phyloP scores from a whole-genome alignment of 2,797 vertebrate species.

The Phrynocephalus guinanensis region DNA sequence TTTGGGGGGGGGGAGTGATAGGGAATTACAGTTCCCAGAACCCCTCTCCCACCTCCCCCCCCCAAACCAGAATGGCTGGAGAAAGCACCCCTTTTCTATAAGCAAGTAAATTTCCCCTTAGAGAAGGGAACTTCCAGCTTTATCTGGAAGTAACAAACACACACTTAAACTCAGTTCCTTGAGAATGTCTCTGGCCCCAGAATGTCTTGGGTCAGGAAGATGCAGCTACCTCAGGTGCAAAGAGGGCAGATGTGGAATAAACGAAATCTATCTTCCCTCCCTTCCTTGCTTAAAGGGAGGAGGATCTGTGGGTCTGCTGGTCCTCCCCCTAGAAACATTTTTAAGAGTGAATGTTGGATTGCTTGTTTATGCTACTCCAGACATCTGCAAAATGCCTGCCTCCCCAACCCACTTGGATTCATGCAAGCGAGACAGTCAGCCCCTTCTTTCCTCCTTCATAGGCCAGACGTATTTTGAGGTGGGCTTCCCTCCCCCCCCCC shows the following conservation, averaged over 20 bases:
- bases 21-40: no score
- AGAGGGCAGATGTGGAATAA: neutral
- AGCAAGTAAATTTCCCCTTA: neutral
- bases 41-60: no score
- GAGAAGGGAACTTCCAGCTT: neutral
- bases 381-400: constrained; percentile 60
- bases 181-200: neutral
- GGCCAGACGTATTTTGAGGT: constrained; percentile 44
- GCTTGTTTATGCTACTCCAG: constrained; percentile 62
- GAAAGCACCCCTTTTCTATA: neutral
- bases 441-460: constrained; percentile 68
- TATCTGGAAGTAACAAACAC: no score
- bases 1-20: no score
- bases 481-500: constrained; percentile 15
- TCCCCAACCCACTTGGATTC: constrained; percentile 57
- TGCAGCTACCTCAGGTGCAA: neutral
- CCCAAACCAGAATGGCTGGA: no score
- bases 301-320: constrained; percentile 37
- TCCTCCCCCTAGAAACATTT: neutral
- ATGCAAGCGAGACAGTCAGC: constrained; percentile 66
- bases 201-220: neutral
- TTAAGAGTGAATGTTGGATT: constrained; percentile 60
- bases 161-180: no score
- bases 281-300: neutral
- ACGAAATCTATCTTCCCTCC: constrained; percentile 6